phyloP scores from a whole-genome alignment of 2,888 invertebrate genomes.

The Pantelozetes paolii region DNA sequence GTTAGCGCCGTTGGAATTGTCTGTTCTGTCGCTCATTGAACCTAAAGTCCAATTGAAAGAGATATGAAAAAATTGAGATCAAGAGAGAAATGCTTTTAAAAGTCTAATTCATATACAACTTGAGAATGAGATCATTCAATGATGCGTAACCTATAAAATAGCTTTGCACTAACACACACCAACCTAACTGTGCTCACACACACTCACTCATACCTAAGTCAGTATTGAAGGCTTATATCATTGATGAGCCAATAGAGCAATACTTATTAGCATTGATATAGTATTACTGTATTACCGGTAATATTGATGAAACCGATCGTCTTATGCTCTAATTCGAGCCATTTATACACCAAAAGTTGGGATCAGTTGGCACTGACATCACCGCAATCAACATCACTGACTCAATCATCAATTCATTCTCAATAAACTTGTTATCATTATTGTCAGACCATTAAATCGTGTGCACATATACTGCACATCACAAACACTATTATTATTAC shows the following conservation, averaged over 20 bases:
- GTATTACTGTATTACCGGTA: constrained; percentile 21
- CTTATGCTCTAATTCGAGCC: constrained; percentile 32
- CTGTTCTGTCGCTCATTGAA: constrained; percentile 35
- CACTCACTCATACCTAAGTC: not conserved
- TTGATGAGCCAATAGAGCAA: constrained; percentile 9
- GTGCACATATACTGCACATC: too few species aligned
- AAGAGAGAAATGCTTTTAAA: constrained; percentile 19
- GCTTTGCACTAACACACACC: constrained; percentile 26
- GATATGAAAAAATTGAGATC: constrained; percentile 37
- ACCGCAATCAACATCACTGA: constrained; percentile 20
- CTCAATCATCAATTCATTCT: constrained; percentile 16
- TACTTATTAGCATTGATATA: not conserved
- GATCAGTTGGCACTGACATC: constrained; percentile 32
- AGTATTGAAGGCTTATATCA: not conserved
- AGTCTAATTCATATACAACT: not conserved
- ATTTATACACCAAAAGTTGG: not conserved
- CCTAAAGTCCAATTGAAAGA: constrained; percentile 33
- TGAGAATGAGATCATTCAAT: constrained; percentile 37
- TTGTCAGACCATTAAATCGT: constrained; percentile 28
- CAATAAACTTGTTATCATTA: constrained; percentile 28
- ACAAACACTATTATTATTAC: not conserved
- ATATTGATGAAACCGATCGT: constrained; percentile 28
- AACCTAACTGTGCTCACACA: not conserved
- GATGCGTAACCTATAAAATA: constrained; percentile 38
- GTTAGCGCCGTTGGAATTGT: constrained; percentile 23